These are phyloP conservation scores for Sphaeridia pumilis DNA, from an alignment of 2,888 invertebrate genomes.

Conservation along the genomic window DNA sequence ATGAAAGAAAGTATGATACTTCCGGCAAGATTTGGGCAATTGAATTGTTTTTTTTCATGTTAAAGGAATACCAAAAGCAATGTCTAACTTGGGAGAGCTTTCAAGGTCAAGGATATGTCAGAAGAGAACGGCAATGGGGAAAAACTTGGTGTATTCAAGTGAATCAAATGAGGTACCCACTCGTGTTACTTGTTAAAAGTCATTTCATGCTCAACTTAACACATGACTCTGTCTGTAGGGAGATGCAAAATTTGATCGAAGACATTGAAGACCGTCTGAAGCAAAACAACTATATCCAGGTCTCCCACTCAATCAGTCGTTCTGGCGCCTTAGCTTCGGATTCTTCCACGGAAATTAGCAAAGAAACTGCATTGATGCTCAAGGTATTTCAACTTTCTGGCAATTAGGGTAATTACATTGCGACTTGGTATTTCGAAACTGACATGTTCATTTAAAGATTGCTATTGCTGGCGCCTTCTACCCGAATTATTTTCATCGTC, in stretches of 20 bases:
- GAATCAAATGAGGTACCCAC: slow-evolving; percentile 21
- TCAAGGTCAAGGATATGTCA: not conserved
- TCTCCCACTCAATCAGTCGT: slow-evolving; percentile 1
- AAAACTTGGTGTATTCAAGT: slow-evolving; percentile 22
- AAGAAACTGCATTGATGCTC: slow-evolving; percentile 27
- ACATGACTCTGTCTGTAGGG: slow-evolving; percentile 40
- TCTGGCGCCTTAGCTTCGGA: slow-evolving; percentile 1
- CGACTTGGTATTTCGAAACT: not conserved
- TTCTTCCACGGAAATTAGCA: slow-evolving; percentile 17
- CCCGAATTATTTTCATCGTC: slow-evolving; percentile 71
- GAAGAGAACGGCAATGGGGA: slow-evolving; percentile 22
- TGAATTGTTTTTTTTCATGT: not conserved
- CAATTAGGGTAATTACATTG: not conserved
- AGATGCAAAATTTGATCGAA: slow-evolving; percentile 56
- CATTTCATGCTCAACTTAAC: not conserved
- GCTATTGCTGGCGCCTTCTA: slow-evolving; percentile 78
- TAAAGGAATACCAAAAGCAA: not conserved
- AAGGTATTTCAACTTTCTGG: slow-evolving; percentile 18
- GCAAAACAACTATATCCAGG: slow-evolving; percentile 45
- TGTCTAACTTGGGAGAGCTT: not conserved
- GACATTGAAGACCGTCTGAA: slow-evolving; percentile 58
- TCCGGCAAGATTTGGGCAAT: not conserved
- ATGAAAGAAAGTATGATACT: not conserved
- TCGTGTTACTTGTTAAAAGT: not conserved
- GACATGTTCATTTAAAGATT: slow-evolving; percentile 44